Evolutionary conservation across 2,888 invertebrate species (phyloP).

Genomic region (Ctena decussata): DNA sequence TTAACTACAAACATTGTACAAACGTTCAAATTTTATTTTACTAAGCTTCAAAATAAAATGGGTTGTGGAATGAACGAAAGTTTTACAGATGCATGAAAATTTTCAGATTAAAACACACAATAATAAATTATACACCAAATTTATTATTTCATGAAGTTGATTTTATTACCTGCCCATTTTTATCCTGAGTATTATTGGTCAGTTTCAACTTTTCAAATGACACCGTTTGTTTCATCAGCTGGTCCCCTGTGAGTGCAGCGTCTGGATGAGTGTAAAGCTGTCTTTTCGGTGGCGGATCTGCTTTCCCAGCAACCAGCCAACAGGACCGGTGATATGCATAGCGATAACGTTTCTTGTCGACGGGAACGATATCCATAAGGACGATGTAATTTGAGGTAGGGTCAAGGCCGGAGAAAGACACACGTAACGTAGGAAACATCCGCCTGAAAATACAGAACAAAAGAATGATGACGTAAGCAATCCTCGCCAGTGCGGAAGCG

Average conservation of each 20-base stretch:
- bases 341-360: constrained; percentile 96
- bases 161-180: constrained; percentile 86
- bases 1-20: no score
- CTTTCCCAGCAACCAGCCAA: constrained; percentile 99
- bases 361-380: constrained; percentile 98
- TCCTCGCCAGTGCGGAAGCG: no score
- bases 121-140: no score
- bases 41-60: no score
- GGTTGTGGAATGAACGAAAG: no score
- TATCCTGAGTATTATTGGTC: constrained; percentile 97
- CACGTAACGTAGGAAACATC: constrained; percentile 99
- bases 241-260: constrained; percentile 97
- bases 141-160: no score
- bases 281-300: constrained; percentile 96
- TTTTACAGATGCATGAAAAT: no score
- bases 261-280: constrained; percentile 98
- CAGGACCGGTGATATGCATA: constrained; percentile 99
- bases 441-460: constrained; percentile 90
- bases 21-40: no score
- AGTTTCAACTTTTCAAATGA: constrained; percentile 99
- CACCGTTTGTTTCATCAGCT: constrained; percentile 98
- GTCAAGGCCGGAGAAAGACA: constrained; percentile 94
- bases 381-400: constrained; percentile 92
- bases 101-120: no score
- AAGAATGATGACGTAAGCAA: neutral